These are phyloP conservation scores for Anastrepha obliqua DNA, from an alignment of 1,140 invertebrate species.

Conservation along the genomic window DNA sequence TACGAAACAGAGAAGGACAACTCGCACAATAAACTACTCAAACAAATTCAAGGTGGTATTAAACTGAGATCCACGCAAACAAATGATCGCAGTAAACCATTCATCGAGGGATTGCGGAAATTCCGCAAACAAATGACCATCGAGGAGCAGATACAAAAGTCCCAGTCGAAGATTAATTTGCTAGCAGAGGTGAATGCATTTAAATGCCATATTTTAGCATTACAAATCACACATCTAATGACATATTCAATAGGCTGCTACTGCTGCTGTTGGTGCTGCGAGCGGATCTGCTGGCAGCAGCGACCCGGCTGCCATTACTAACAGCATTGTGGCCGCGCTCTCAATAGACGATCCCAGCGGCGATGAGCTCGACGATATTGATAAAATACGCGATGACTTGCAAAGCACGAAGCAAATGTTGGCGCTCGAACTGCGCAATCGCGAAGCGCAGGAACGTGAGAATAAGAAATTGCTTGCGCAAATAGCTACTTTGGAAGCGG, in stretches of 20 bases:
- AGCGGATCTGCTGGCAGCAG: conserved; percentile 76
- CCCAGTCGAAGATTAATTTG: conserved; percentile 79
- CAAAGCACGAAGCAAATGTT: conserved; percentile 94
- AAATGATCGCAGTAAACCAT: conserved; percentile 90
- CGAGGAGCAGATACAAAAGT: conserved; percentile 90
- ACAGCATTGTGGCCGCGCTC: conserved; percentile 67
- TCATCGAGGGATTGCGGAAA: conserved; percentile 87
- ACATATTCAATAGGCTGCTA: conserved; percentile 57
- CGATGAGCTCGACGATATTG: conserved; percentile 91
- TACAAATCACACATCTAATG: background rate
- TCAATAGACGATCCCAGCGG: conserved; percentile 78
- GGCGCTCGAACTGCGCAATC: conserved; percentile 89
- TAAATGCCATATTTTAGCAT: background rate
- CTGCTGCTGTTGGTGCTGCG: conserved; percentile 74
- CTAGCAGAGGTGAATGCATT: conserved; percentile 61
- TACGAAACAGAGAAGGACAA: conserved; percentile 91
- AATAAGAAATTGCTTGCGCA: conserved; percentile 87
- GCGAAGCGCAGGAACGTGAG: conserved; percentile 88
- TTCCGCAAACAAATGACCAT: conserved; percentile 91
- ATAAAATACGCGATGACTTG: conserved; percentile 91
- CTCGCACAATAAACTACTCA: conserved; percentile 87
- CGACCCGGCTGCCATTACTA: background rate
- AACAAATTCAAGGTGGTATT: conserved; percentile 88
- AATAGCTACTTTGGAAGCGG: conserved; percentile 86
- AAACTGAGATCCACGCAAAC: conserved; percentile 85